Base-by-base conservation (phyloP, 2,113 vertebrate genomes). In the Harpagus bidentatus region DNA sequence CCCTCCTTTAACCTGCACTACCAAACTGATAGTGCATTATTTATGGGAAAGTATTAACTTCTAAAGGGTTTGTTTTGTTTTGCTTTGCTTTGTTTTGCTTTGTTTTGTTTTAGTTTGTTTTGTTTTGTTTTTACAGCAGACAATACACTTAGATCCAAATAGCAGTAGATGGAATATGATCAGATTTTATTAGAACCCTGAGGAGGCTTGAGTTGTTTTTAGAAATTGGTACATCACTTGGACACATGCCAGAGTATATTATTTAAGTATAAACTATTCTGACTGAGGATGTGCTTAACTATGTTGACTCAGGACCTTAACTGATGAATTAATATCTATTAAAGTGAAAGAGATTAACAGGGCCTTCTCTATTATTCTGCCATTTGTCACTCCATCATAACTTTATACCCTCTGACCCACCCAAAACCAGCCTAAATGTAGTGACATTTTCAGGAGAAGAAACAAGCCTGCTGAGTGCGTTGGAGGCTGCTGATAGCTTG, bases 91-190 rank as follows among this genome's bases (percentile, higher is more conserved):
- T 56, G 1, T 1, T 13, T 77, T 14, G 7, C 2, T 26, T 42
- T 55, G 1, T 2, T 19, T 77, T 9, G 4, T 8, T 52, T 67
- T n/a, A 3, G 4, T 40, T 67, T 13, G 1, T 3, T 53, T 73
- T 56, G 7, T 3, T 17, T 53, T 63, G 29, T 6, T 63, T 72
- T 73, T 66, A n/a, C 36, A 78, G 9, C 31, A 73, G 38, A 58
- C 34, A 31, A 14, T 20, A 26, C 11, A 31, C 19, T 10, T 82
- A 43, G 4, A 48, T 43, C 3, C 28, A 82, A 71, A 50, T 11
- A 28, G 7, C 38, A 69, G 21, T 34, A 86, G 36, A 45, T 13
- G 47, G 32, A 74, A 32, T 26, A 32, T 5, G 2, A 48, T 5
- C 9, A 61, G 29, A 52, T 87, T 53, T 55, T 48, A 22, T 40